A percentile compares a stretch with the other conserved stretches of the same genome.
Evolutionary conservation across 2,888 invertebrate genomes (phyloP).

Genomic region (Polydrusus cervinus): DNA sequence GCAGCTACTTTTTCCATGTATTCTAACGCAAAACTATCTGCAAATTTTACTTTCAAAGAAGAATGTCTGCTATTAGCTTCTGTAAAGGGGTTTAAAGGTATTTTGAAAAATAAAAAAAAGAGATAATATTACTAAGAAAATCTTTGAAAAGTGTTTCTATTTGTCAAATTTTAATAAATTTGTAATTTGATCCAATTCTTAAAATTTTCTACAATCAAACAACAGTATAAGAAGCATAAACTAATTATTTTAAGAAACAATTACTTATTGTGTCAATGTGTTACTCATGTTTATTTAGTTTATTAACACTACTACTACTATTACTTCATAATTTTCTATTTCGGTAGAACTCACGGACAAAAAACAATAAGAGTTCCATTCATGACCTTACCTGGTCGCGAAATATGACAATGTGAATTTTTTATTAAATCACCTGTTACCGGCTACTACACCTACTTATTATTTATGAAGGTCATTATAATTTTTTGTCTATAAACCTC

Average conservation of each 20-base stretch:
- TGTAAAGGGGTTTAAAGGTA: too few relatives aligned
- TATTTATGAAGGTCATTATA: not conserved
- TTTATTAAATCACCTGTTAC: slow-evolving; percentile 1
- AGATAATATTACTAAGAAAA: too few relatives aligned
- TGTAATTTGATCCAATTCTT: too few relatives aligned
- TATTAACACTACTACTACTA: not conserved
- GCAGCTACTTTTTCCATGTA: too few relatives aligned
- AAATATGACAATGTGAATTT: not conserved
- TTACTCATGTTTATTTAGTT: not conserved
- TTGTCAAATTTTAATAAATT: too few relatives aligned
- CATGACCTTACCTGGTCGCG: not conserved
- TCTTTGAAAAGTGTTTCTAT: too few relatives aligned
- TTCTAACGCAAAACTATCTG: too few relatives aligned
- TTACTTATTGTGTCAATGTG: not conserved
- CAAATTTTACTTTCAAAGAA: too few relatives aligned
- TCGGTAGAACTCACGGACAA: not conserved
- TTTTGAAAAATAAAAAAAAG: too few relatives aligned
- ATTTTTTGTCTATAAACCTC: not conserved
- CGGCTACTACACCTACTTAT: not conserved
- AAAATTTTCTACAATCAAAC: too few relatives aligned
- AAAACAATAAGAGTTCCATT: not conserved
- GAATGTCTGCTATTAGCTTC: too few relatives aligned
- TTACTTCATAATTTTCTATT: not conserved
- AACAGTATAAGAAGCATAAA: too few relatives aligned
- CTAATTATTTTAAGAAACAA: not conserved